Evolutionary conservation across 2,797 vertebrate species (phyloP).

Genomic region (Sebastes cheni): DNA sequence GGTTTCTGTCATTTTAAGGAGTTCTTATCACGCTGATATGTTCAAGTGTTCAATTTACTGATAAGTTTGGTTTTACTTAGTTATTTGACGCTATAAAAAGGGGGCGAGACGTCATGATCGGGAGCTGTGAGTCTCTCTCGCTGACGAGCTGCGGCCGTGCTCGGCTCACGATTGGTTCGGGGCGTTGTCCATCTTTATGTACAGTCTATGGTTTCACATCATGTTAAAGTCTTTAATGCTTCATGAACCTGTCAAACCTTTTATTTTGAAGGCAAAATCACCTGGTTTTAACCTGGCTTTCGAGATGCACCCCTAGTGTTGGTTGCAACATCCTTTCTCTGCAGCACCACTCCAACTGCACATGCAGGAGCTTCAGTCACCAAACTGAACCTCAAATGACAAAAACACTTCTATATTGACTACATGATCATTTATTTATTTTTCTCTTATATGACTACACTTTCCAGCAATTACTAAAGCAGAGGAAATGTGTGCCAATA

Average conservation of each 20-base stretch:
- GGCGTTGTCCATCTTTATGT: no score
- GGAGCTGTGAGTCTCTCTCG: no score
- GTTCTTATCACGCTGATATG: no score
- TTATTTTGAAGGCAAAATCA: constrained; percentile 7
- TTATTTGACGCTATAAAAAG: no score
- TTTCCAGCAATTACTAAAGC: not conserved
- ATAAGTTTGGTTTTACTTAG: no score
- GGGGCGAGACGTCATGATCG: no score
- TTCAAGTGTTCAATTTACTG: no score
- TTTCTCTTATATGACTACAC: not conserved
- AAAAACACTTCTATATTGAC: not conserved
- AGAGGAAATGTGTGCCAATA: not conserved
- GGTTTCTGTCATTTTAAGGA: no score
- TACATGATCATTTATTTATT: not conserved
- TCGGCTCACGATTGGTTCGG: no score
- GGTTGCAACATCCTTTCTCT: not conserved
- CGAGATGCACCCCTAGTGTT: not conserved
- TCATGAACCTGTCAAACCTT: not conserved
- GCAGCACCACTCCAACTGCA: not conserved
- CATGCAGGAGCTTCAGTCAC: not conserved
- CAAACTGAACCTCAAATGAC: not conserved
- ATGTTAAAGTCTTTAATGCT: not conserved
- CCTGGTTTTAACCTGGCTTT: not conserved
- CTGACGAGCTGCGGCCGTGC: no score
- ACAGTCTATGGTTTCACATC: no score